Conservation (phyloP, 2,797 vertebrate species). For the Epinephelus awoara region DNA sequence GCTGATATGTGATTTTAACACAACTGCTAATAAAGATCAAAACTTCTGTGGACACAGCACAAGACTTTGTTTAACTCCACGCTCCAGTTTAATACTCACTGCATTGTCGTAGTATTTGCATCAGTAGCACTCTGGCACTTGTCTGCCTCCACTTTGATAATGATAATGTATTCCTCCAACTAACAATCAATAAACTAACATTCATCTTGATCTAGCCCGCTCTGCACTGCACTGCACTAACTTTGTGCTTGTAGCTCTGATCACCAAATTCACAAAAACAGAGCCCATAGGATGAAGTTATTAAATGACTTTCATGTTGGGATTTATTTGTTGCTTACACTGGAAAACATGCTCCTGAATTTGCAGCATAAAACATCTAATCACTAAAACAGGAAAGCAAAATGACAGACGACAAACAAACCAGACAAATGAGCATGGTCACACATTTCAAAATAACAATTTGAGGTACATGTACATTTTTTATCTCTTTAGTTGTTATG, state of each 20-base stretch:
- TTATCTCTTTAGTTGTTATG: constrained; percentile 17
- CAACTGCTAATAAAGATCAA: neutral
- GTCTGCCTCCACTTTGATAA: neutral
- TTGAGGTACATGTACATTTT: constrained; percentile 10
- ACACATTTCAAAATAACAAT: constrained; percentile 31
- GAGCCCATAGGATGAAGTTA: neutral
- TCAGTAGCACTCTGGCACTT: neutral
- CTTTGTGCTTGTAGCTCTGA: neutral
- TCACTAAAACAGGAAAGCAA: neutral
- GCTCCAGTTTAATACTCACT: neutral
- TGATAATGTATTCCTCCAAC: neutral
- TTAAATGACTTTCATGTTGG: no score
- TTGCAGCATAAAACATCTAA: neutral
- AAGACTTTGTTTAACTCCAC: neutral
- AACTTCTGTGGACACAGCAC: neutral
- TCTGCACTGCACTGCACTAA: neutral
- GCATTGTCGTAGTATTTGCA: neutral
- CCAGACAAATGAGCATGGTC: neutral
- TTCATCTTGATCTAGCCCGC: neutral
- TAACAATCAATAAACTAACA: neutral
- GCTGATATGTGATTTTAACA: neutral
- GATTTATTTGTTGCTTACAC: constrained; percentile 4
- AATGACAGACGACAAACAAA: neutral
- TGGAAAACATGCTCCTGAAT: neutral
- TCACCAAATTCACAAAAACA: constrained; percentile 8